Evolutionary conservation across 2,113 vertebrate species (phyloP), one percentile per base, ranked within the genome.

Genomic region (Climacteris rufus): DNA sequence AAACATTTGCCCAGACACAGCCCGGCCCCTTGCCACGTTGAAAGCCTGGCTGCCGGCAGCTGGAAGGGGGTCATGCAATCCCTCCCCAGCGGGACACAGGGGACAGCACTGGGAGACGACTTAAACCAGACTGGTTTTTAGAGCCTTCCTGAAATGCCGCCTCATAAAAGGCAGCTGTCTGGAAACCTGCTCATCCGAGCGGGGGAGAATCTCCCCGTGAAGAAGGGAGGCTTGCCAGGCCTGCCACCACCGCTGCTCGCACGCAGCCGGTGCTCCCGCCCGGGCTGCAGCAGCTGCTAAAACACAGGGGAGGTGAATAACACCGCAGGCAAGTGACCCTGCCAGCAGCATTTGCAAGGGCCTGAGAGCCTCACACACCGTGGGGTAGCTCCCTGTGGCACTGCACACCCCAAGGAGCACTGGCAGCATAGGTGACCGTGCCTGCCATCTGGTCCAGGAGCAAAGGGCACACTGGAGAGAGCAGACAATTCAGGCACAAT

Each of bases 1-100:
- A 95, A 97, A 94, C 90, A 94, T 95, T 92, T 93, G 88, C 82
- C 78, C 74, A 83, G 85, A 75, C 85, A 63, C 74, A 83, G 92
- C 88, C 90, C 40, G 7, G 85, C 75, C 75, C 90, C 89, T 91
- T 77, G 88, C 85, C 90, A 95, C n/a, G 66, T 93, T 90, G 78
- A 94, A 90, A 94, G 86, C 63, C 90, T 69, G 83, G 82, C 88
- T 97, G 92, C 88, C 15, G 15, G 60, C 75, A 79, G 90, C 83
- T 77, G 57, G 11, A 72, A 87, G 85, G 69, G 54, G 88, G 74
- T 74, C 90, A 69, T 4, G 88, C 83, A 83, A 54, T 79, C 72
- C 71, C 82, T 76, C 75, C 84, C 75, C 79, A 71, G 84, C 88
- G 77, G 85, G 90, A 94, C 50, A 53, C 61, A 15, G 75, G 90